Conservation (phyloP, 2,888 invertebrate species). For the Hydriomena furcata region DNA sequence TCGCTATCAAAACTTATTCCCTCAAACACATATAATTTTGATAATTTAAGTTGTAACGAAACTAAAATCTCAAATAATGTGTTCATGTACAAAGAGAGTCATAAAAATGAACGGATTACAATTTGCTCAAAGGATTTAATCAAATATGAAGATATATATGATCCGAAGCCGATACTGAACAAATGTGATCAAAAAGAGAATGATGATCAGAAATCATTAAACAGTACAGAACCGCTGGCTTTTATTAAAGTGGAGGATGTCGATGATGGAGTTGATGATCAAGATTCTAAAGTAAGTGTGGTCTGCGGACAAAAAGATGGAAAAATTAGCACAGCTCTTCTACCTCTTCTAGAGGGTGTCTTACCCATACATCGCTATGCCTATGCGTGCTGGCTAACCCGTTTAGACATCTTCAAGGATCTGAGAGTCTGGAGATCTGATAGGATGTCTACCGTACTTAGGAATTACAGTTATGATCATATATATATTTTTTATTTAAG, state of each 20-base stretch:
- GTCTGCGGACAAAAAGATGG: no score
- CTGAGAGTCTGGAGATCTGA: no score
- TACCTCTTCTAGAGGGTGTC: no score
- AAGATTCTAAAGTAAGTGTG: slow-evolving; percentile 2
- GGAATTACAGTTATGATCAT: no score
- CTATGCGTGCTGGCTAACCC: no score
- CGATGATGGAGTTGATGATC: slow-evolving; percentile 4
- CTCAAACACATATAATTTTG: not conserved
- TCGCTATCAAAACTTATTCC: slow-evolving; percentile 10
- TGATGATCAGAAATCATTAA: not conserved
- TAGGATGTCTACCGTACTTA: no score
- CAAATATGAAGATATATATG: slow-evolving; percentile 2
- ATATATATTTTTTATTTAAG: no score
- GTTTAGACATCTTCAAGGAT: no score
- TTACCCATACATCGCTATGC: no score
- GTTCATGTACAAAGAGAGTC: not conserved
- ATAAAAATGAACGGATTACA: not conserved
- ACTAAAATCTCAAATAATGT: not conserved
- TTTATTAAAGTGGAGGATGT: slow-evolving; percentile 18
- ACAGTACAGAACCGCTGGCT: slow-evolving; percentile 7
- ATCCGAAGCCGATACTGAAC: slow-evolving; percentile 1
- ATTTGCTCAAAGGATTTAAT: not conserved
- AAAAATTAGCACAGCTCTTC: no score
- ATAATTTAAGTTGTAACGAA: not conserved
- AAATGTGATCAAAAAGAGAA: slow-evolving; percentile 1